Percentiles rank a stretch among this genome's conserved stretches.
These are phyloP conservation scores for Boulengeromyrus knoepffleri DNA, from an alignment of 2,113 vertebrate genomes.

Conservation along the genomic window DNA sequence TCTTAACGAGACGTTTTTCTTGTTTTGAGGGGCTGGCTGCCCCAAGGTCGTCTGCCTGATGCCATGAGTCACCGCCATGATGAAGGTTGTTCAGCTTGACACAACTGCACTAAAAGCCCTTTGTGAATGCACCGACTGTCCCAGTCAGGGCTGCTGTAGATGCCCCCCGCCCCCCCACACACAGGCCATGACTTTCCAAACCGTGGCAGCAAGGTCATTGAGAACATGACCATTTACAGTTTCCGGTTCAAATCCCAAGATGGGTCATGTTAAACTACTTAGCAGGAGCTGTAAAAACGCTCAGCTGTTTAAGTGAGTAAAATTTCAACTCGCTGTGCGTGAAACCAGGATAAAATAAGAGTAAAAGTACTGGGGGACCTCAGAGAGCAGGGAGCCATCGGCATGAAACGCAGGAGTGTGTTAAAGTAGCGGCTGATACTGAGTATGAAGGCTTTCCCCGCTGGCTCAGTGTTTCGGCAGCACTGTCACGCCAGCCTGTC, in stretches of 20 bases:
- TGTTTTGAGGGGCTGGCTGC: background rate
- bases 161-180: background rate
- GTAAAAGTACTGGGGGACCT: background rate
- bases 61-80: background rate
- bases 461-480: background rate
- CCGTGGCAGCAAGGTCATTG: background rate
- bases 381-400: background rate
- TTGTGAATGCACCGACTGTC: background rate
- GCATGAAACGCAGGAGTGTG: background rate
- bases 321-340: background rate
- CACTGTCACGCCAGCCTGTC: background rate
- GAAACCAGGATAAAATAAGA: background rate
- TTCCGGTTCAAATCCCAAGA: background rate
- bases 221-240: background rate
- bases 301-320: background rate
- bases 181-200: background rate
- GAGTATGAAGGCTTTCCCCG: background rate
- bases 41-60: background rate
- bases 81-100: background rate
- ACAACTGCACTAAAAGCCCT: background rate
- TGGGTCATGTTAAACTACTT: background rate
- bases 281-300: background rate
- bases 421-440: background rate
- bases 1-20: background rate
- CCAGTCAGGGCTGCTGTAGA: background rate